Percentiles rank a stretch among this genome's conserved stretches.
These are phyloP conservation scores for Ameiurus melas DNA, from an alignment of 2,113 vertebrate species.

Conservation along the genomic window DNA sequence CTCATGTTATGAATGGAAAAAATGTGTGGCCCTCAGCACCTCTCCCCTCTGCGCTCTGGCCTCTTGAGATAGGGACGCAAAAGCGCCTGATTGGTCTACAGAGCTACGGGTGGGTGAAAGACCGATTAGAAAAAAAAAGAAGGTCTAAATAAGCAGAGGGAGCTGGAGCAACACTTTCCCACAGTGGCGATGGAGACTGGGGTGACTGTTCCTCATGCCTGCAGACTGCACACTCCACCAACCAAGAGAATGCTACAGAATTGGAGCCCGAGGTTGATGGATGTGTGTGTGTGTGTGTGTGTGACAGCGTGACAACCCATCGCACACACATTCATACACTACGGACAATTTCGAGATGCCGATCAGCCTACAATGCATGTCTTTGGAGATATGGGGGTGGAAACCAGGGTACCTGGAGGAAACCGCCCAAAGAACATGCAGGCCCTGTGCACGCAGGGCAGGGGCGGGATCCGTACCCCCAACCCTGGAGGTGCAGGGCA, in stretches of 20 bases:
- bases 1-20: slow-evolving; percentile 69
- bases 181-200: slow-evolving; percentile 67
- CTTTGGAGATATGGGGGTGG: too few relatives aligned
- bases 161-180: slow-evolving; percentile 73
- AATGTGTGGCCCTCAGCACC: slow-evolving; percentile 65
- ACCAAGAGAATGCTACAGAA: not conserved
- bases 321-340: too few relatives aligned
- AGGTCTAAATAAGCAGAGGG: slow-evolving; percentile 71
- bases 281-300: too few relatives aligned
- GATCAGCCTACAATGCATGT: too few relatives aligned
- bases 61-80: slow-evolving; percentile 69
- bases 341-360: too few relatives aligned
- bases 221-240: slow-evolving; percentile 65
- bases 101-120: slow-evolving; percentile 62
- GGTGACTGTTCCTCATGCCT: slow-evolving; percentile 65
- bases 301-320: too few relatives aligned
- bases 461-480: too few relatives aligned
- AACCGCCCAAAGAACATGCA: too few relatives aligned
- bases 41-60: slow-evolving; percentile 62
- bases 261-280: too few relatives aligned
- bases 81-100: slow-evolving; percentile 65
- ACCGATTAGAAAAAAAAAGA: slow-evolving; percentile 69
- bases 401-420: too few relatives aligned
- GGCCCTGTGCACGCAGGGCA: too few relatives aligned
- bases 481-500: too few relatives aligned